Base-by-base conservation (phyloP, 2,113 vertebrate genomes). In the Salvelinus namaycush region DNA sequence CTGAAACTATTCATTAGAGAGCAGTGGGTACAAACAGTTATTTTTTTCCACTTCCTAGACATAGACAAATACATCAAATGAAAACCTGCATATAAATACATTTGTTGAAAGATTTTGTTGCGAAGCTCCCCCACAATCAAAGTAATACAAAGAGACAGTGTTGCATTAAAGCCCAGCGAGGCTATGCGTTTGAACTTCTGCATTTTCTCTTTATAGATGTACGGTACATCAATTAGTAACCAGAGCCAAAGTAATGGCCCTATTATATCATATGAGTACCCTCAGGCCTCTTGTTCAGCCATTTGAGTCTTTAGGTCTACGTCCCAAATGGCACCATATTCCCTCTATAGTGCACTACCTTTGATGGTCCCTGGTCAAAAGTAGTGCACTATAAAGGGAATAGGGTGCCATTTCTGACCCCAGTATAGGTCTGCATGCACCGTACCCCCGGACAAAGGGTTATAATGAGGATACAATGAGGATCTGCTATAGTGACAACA, bases 231-330 rank as follows among this genome's bases (percentile, higher is more conserved):
- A 88, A 89, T 88, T 84, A 76, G 83, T 74, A 64, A 71, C 57
- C 34, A 72, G 22, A 76, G 68, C 20, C 68, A 49, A 65, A 73
- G 83, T 80, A 87, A 88, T 84, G 78, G 57, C 62, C 48, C 73
- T 79, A 72, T 75, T 85, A 74, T 79, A 18, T 73, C 22, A 27
- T 70, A 77, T 9, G 34, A 74, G 16, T 81, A 70, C 69, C 71
- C 76, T 82, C 75, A 72, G 22, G 49, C 20, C 22, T 68, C 20
- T 6, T 29, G 74, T 6, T 83, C 89, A 85, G 89, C 78, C 76
- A 84, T 90, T 89, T 91, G 80, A 90, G 51, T 22, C n/a, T 57
- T 86, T 73, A 75, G 77, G 77, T 76, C 26, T 80, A 67, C 74
- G 82, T 75, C 16, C 16, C 13, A 54, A 18, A 18, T 54, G 13